Evolutionary conservation across 2,113 vertebrate genomes (phyloP).

Genomic region (Macquaria ambigua): DNA sequence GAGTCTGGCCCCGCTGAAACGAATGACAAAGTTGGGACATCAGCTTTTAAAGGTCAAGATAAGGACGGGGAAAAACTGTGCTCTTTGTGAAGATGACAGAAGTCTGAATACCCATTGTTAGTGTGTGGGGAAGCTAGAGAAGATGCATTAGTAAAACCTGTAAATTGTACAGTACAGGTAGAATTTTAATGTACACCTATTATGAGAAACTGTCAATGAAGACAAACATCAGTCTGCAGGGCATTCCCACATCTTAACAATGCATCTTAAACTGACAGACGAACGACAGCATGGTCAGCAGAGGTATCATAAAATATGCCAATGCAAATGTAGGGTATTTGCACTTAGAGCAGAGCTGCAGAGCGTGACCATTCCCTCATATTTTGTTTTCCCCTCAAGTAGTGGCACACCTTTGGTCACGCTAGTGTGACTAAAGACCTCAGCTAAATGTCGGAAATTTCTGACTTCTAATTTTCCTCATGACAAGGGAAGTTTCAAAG

Average conservation of each 20-base stretch:
- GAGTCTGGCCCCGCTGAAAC: conserved; percentile 1
- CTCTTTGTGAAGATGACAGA: conserved; percentile 32
- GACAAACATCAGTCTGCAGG: conserved; percentile 15
- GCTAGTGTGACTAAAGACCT: conserved; percentile 39
- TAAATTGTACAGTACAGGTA: background rate
- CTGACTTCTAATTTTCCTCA: conserved; percentile 31
- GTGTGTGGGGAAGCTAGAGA: background rate
- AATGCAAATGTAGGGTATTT: conserved; percentile 14
- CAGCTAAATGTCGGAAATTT: conserved; percentile 28
- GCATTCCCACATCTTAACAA: background rate
- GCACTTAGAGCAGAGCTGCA: conserved; percentile 5
- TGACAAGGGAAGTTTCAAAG: conserved; percentile 15
- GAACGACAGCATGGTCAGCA: background rate
- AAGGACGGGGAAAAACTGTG: background rate
- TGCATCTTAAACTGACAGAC: background rate
- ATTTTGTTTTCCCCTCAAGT: background rate
- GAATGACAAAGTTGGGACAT: conserved; percentile 32
- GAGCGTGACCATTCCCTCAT: conserved; percentile 6
- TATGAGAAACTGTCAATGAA: conserved; percentile 9
- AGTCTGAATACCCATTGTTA: conserved; percentile 16
- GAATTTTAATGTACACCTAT: conserved; percentile 4
- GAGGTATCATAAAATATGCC: background rate
- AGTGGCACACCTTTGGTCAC: conserved; percentile 26
- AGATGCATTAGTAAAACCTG: background rate
- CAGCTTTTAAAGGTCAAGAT: conserved; percentile 54